phyloP scores from a whole-genome alignment of 2,888 invertebrate species.

The Eustalomyia histrio region DNA sequence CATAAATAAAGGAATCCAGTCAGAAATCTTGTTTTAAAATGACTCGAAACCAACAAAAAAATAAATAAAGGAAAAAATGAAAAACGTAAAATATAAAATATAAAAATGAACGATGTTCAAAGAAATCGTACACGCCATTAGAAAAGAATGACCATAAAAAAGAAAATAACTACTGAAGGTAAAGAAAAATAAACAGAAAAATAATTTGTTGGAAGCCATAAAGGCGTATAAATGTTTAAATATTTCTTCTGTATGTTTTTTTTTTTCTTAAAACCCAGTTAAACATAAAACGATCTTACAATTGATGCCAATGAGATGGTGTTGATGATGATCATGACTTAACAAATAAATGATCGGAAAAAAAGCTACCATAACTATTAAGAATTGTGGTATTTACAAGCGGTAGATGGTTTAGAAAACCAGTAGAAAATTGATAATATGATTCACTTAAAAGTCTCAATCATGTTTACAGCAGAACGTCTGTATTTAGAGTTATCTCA shows the following conservation, averaged over 20 bases:
- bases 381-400: conserved; percentile 22
- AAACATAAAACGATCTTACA: conserved; percentile 28
- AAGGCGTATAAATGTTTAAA: conserved; percentile 34
- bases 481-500: too few species aligned
- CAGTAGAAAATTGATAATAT: conserved; percentile 10
- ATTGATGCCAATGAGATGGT: conserved; percentile 35
- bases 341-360: conserved; percentile 28
- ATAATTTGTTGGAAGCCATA: conserved; percentile 26
- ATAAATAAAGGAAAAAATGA: too few species aligned
- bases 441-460: too few species aligned
- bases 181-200: neutral
- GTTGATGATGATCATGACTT: conserved; percentile 43
- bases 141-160: conserved; percentile 6
- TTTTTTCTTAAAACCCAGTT: conserved; percentile 18
- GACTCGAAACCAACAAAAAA: neutral
- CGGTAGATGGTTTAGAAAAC: neutral
- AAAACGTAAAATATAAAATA: neutral
- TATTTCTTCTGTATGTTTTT: neutral
- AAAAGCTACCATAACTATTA: neutral
- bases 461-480: too few species aligned
- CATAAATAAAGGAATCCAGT: conserved; percentile 39
- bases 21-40: conserved; percentile 18
- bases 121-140: conserved; percentile 1
- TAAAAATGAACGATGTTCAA: neutral
- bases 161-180: conserved; percentile 1